phyloP scores from a whole-genome alignment of 2,113 vertebrate genomes.

The Hepsetus odoe region DNA sequence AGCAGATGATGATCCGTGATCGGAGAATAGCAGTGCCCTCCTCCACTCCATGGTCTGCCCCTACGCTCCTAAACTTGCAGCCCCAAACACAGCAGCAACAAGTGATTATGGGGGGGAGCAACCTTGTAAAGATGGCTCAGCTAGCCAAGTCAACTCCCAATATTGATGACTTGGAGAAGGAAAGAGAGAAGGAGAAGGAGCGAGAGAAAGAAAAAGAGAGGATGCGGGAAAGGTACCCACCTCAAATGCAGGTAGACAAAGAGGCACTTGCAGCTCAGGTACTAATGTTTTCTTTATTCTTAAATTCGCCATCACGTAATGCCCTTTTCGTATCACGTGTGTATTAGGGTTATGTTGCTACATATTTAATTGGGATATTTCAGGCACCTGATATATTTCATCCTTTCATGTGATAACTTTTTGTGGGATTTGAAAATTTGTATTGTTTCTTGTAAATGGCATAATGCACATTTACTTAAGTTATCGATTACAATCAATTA shows the following conservation, averaged over 20 bases:
- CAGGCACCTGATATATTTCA: no score
- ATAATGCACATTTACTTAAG: no score
- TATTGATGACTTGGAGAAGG: conserved; percentile 37
- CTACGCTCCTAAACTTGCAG: conserved; percentile 41
- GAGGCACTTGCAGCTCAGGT: conserved; percentile 67
- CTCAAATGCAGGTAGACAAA: conserved; percentile 54
- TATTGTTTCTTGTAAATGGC: no score
- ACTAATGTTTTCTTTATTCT: background rate
- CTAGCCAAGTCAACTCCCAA: no score
- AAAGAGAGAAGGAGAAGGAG: conserved; percentile 53
- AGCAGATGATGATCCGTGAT: conserved; percentile 28
- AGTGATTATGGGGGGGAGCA: conserved; percentile 37
- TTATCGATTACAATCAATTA: no score
- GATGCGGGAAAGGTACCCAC: conserved; percentile 57
- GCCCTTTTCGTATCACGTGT: background rate
- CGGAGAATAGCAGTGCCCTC: conserved; percentile 17
- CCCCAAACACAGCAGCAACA: conserved; percentile 38
- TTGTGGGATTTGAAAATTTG: no score
- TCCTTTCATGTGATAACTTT: no score
- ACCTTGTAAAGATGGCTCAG: conserved; percentile 65
- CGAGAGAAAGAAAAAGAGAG: conserved; percentile 50
- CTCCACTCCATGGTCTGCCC: background rate
- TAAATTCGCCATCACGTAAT: background rate
- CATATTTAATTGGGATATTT: no score
- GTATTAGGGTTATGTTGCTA: no score